Base-by-base conservation (phyloP, 2,113 vertebrate species). In the Poeciliopsis turrubarensis region DNA sequence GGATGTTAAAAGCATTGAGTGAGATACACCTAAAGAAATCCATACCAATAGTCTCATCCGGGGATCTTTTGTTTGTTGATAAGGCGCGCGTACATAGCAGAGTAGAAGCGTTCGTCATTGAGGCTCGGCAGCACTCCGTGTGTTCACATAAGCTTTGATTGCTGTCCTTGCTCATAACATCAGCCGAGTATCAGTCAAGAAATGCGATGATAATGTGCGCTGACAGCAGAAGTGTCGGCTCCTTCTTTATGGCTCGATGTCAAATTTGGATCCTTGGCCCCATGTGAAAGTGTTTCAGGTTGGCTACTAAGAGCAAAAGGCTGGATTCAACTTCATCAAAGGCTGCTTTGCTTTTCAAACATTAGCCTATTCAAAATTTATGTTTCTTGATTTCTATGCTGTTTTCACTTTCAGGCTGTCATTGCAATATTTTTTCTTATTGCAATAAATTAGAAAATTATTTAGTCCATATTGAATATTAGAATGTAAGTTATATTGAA, bases 181-280 rank as follows among this genome's bases (percentile, higher is more conserved):
- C 85, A 80, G 51, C 44, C 19, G 39, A 26, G 81, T 84, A 87
- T 80, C 87, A 86, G 62, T 77, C 67, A 71, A 81, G 70, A 84
- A 47, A 75, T 27, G 81, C 78, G 80, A 84, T 73, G 79, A 26
- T 83, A 89, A 93, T 81, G 65, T 72, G 67, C 77, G 79, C 71
- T 87, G 91, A 91, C 90, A 91, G 86, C 39, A 34, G 51, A 26
- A 80, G 77, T 57, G 73, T 26, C 2, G 86, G 80, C 77, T 69
- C 65, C 73, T 77, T 68, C 79, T 85, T 72, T 32, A 19, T 60
- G 77, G 79, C 75, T 83, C 65, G 9, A n/a, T 88, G 87, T 79
- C 90, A 83, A 85, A 90, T 92, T 89, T 90, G 91, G 85, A 89
- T 79, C 54, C 73, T 60, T 29, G 75, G 60, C 72, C 82, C 63